Percentiles rank a stretch among this genome's conserved stretches.
Evolutionary conservation across 2,797 vertebrate genomes (phyloP).

Genomic region (Sylvilagus floridanus): DNA sequence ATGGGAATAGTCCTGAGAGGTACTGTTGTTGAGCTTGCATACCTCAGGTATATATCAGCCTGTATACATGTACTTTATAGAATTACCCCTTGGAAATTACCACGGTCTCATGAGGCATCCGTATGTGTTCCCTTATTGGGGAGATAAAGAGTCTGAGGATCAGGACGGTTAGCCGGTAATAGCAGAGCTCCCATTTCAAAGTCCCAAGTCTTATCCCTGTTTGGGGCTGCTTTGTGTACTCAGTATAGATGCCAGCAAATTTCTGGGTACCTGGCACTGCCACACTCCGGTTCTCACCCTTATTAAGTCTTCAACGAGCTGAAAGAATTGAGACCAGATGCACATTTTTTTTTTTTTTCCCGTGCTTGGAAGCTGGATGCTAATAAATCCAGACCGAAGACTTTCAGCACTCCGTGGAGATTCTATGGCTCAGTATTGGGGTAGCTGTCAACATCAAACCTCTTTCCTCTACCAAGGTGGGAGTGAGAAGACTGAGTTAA

Average conservation of each 20-base stretch:
- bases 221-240: background rate
- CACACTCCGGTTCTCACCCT: background rate
- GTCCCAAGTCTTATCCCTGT: background rate
- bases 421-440: background rate
- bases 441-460: background rate
- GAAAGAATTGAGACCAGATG: background rate
- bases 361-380: background rate
- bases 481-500: background rate
- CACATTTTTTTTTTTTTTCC: background rate
- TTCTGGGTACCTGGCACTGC: background rate
- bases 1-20: no score
- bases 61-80: background rate
- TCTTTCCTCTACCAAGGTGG: background rate
- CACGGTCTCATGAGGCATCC: background rate
- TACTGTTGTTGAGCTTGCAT: background rate
- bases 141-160: background rate
- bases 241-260: background rate
- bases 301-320: background rate
- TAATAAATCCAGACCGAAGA: background rate
- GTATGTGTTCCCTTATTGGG: background rate
- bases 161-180: background rate
- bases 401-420: background rate
- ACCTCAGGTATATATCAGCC: no score
- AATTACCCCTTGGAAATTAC: background rate
- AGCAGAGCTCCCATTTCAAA: background rate